A percentile compares a stretch with the other conserved stretches of the same genome.
Evolutionary conservation across 2,888 invertebrate genomes (phyloP).

Genomic region (Dermolepida albohirtum): DNA sequence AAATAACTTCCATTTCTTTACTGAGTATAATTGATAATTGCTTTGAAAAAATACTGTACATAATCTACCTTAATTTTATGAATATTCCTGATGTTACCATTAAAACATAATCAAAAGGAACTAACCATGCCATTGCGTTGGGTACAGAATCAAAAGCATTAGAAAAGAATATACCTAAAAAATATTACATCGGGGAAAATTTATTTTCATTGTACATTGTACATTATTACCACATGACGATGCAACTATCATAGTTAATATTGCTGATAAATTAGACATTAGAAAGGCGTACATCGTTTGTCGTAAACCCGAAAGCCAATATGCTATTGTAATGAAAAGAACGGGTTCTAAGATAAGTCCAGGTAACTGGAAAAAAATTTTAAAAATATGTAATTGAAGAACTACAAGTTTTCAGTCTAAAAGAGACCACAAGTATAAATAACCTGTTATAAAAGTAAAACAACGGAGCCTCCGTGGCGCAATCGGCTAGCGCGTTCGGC

Average conservation of each 20-base stretch:
- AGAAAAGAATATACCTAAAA: slow-evolving; percentile 84
- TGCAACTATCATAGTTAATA: slow-evolving; percentile 87
- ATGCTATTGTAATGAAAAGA: slow-evolving; percentile 83
- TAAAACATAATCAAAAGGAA: slow-evolving; percentile 86
- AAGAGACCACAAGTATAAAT: too few species aligned
- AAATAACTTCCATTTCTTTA: too few species aligned
- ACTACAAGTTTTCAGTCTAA: background rate
- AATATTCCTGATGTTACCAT: slow-evolving; percentile 91
- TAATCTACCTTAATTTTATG: slow-evolving; percentile 80
- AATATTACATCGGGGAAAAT: slow-evolving; percentile 24
- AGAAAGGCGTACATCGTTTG: slow-evolving; percentile 75
- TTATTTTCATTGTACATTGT: slow-evolving; percentile 9
- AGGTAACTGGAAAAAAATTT: slow-evolving; percentile 74
- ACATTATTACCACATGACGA: slow-evolving; percentile 78
- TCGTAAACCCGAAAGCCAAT: slow-evolving; percentile 88
- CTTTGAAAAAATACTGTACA: too few species aligned
- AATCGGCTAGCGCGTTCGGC: slow-evolving; percentile 98
- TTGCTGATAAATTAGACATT: slow-evolving; percentile 76
- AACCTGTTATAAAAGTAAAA: too few species aligned
- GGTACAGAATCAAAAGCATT: slow-evolving; percentile 85
- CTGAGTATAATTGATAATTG: too few species aligned
- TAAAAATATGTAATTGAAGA: background rate
- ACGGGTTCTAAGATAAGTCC: slow-evolving; percentile 86
- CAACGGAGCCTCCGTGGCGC: slow-evolving; percentile 90
- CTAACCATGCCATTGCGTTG: slow-evolving; percentile 83